Percentiles rank a stretch among this genome's conserved stretches.
phyloP scores from a whole-genome alignment of 2,888 invertebrate species.

The Coleophora deauratella region DNA sequence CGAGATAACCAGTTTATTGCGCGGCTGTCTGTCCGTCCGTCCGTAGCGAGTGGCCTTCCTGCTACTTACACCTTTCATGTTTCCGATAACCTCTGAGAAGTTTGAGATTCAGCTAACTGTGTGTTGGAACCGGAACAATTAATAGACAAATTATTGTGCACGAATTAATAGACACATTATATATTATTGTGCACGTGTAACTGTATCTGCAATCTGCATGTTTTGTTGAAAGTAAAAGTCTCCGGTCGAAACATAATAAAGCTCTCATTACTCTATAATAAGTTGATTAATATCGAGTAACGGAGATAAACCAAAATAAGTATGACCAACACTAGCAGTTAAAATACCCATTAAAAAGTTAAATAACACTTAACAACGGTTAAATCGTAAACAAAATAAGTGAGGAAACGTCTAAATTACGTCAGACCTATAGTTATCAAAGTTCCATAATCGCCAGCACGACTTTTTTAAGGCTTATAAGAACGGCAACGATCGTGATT shows the following conservation, averaged over 20 bases:
- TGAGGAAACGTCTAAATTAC: slow-evolving; percentile 45
- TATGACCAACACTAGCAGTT: no score
- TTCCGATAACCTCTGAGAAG: no score
- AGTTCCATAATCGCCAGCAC: slow-evolving; percentile 40
- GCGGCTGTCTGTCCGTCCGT: slow-evolving; percentile 21
- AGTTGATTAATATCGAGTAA: no score
- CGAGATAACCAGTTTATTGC: slow-evolving; percentile 25
- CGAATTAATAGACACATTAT: no score
- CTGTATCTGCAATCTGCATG: no score
- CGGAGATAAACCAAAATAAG: no score
- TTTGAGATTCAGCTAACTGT: no score
- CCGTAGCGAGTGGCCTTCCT: slow-evolving; percentile 5
- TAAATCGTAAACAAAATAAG: slow-evolving; percentile 12
- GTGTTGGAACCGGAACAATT: no score
- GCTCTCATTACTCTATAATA: no score
- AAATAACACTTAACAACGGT: background rate
- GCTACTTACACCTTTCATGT: no score
- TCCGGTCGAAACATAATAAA: background rate
- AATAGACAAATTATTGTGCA: no score
- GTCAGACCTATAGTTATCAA: slow-evolving; percentile 45
- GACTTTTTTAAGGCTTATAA: slow-evolving; percentile 35
- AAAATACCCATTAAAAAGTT: background rate
- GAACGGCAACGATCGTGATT: slow-evolving; percentile 57
- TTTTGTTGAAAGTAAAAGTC: background rate
- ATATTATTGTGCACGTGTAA: no score